Evolutionary conservation across 64 coral and sea anemone species (phyloP).

Genomic region (Orbicella faveolata): DNA sequence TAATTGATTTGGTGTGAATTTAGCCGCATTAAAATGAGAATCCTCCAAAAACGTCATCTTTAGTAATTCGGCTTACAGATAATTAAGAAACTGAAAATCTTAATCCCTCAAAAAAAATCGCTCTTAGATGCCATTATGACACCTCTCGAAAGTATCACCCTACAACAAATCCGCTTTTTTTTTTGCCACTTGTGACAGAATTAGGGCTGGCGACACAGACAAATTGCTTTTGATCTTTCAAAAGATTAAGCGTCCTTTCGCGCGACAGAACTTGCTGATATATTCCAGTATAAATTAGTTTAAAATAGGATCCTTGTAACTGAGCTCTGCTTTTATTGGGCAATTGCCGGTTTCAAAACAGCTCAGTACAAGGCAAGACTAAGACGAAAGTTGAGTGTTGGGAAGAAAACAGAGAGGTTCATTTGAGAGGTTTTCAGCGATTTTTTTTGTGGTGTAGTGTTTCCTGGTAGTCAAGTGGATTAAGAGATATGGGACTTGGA

Average conservation of each 20-base stretch:
- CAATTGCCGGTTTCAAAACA: not conserved
- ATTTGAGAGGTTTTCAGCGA: not conserved
- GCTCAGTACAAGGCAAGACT: not conserved
- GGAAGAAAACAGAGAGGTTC: not conserved
- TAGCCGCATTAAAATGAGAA: not conserved
- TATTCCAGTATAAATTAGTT: not conserved
- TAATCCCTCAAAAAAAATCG: not conserved
- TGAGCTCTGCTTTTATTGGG: too few species aligned
- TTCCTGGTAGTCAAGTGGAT: slow-evolving; percentile 5
- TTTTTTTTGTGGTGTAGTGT: not conserved
- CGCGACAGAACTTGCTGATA: not conserved
- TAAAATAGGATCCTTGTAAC: not conserved
- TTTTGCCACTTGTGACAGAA: slow-evolving; percentile 9
- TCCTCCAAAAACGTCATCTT: not conserved
- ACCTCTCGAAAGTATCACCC: not conserved
- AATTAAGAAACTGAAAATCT: not conserved
- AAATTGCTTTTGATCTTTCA: not conserved
- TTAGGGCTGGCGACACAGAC: not conserved
- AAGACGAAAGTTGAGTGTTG: not conserved
- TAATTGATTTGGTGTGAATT: not conserved
- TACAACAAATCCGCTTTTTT: not conserved
- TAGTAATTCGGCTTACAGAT: too few species aligned
- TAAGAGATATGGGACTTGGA: not conserved
- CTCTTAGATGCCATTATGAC: not conserved
- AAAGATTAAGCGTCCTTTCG: not conserved